These are phyloP conservation scores for Ladona fulva DNA, from an alignment of 1,140 invertebrate genomes.

Conservation along the genomic window DNA sequence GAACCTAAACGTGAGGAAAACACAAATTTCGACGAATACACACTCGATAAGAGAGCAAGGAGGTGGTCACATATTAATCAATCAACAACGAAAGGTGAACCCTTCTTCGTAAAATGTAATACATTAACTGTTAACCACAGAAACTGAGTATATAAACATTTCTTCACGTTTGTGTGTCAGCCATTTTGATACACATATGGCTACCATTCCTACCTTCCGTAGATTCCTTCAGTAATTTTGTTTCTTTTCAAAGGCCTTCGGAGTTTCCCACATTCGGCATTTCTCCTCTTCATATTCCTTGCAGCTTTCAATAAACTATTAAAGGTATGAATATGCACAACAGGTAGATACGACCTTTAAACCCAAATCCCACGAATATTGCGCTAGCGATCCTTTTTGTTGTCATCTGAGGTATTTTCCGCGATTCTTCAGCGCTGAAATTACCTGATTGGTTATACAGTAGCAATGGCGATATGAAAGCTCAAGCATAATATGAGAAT, in stretches of 20 bases:
- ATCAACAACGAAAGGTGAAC: no score
- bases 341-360: not conserved
- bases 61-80: no score
- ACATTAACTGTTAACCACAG: no score
- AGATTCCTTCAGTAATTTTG: slow-evolving; percentile 92
- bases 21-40: no score
- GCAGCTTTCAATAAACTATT: slow-evolving; percentile 16
- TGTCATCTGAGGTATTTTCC: slow-evolving; percentile 5
- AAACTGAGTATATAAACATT: slow-evolving; percentile 5
- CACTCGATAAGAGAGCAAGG: no score
- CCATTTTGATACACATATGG: slow-evolving; percentile 41
- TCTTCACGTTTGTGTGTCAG: slow-evolving; percentile 22
- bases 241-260: slow-evolving; percentile 89
- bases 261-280: slow-evolving; percentile 92
- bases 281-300: slow-evolving; percentile 88
- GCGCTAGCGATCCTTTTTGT: not conserved
- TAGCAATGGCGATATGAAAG: not conserved
- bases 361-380: not conserved
- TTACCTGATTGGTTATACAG: not conserved
- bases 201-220: slow-evolving; percentile 70
- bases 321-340: not conserved
- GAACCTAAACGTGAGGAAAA: no score
- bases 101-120: no score
- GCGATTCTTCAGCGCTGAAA: not conserved
- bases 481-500: no score